Percentiles rank a stretch among this genome's conserved stretches.
Conservation (phyloP, 2,797 vertebrate species). For the Microctenopoma steveboyesi region DNA sequence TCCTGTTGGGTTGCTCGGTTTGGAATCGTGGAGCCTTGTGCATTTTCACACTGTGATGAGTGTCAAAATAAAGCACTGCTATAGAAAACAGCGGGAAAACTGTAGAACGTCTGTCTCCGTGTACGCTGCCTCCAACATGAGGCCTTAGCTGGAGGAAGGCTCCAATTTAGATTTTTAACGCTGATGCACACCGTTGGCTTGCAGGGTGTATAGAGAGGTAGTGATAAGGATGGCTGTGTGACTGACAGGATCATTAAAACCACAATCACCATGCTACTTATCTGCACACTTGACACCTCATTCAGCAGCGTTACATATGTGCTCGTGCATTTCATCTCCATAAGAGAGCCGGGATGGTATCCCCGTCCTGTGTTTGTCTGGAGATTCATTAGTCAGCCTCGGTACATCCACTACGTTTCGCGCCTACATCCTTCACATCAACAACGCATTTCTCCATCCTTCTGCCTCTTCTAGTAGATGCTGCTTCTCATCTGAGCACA, state of each 20-base stretch:
- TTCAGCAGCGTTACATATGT: constrained; percentile 37
- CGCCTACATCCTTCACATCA: constrained; percentile 24
- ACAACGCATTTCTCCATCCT: not conserved
- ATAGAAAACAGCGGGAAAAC: constrained; percentile 32
- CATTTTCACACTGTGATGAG: constrained; percentile 35
- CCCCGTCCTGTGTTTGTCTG: constrained; percentile 12
- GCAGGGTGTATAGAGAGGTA: constrained; percentile 11
- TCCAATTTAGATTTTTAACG: constrained; percentile 30
- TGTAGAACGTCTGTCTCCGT: constrained; percentile 28
- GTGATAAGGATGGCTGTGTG: constrained; percentile 32
- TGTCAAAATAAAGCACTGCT: constrained; percentile 39
- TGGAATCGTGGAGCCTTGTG: constrained; percentile 23
- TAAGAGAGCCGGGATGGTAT: constrained; percentile 18
- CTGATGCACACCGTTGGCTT: constrained; percentile 1
- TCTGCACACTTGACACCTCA: constrained; percentile 52
- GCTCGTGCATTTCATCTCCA: constrained; percentile 44
- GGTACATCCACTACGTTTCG: constrained; percentile 19
- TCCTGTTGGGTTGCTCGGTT: constrained; percentile 34
- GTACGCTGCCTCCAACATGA: constrained; percentile 11
- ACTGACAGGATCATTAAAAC: constrained; percentile 70
- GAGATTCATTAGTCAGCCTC: constrained; percentile 24
- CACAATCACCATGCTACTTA: constrained; percentile 46
- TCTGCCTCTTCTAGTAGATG: constrained; percentile 12
- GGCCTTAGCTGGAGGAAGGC: constrained; percentile 11
- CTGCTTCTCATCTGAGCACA: constrained; percentile 10